These are phyloP conservation scores for Vultur gryphus DNA, from an alignment of 2,797 vertebrate genomes.

Conservation along the genomic window DNA sequence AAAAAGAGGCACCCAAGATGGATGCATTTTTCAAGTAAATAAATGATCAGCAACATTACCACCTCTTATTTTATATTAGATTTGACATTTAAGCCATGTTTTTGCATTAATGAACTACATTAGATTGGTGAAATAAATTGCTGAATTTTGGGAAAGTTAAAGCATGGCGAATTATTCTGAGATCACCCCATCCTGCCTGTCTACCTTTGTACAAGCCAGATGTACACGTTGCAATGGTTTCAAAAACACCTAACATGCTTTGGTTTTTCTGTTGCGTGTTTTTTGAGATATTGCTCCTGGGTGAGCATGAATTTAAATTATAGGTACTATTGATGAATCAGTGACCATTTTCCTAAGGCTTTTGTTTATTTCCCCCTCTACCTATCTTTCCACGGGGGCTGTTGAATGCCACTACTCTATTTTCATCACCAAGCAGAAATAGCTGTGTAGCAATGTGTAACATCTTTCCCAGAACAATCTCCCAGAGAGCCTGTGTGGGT, in stretches of 20 bases:
- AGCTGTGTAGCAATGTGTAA: background rate
- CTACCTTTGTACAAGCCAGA: background rate
- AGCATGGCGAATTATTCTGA: background rate
- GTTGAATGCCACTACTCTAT: background rate
- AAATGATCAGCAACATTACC: background rate
- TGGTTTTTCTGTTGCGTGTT: background rate
- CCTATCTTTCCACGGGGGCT: background rate
- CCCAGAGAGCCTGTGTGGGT: background rate
- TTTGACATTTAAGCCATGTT: background rate
- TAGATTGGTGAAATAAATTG: background rate
- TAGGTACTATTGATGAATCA: background rate
- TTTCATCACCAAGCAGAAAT: background rate
- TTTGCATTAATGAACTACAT: background rate
- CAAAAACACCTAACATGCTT: background rate
- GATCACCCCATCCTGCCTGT: background rate
- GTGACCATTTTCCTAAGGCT: background rate
- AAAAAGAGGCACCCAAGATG: fast-evolving
- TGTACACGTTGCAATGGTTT: background rate
- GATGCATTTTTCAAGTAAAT: background rate
- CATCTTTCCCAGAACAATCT: background rate
- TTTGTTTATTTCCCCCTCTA: background rate
- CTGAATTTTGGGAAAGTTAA: background rate
- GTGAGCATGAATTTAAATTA: background rate
- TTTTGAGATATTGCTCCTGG: background rate
- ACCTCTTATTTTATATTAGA: background rate